Base-by-base conservation (phyloP, 35 echinoderm and acorn worm species). In the Heliocidaris tuberculata region DNA sequence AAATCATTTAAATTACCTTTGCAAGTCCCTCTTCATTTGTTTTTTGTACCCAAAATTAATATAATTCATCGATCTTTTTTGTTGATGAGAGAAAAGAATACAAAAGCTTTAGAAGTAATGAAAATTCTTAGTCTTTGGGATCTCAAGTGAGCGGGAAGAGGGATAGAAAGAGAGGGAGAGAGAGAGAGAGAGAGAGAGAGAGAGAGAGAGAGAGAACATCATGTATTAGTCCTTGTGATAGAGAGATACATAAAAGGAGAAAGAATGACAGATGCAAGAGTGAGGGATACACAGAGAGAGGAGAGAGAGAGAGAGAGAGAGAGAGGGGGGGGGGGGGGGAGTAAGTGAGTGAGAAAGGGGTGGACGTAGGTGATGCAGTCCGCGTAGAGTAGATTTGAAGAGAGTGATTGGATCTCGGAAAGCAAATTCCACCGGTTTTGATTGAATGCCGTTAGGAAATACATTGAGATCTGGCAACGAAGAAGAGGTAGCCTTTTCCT, bases 391-490 rank as follows among this genome's bases (percentile, higher is more conserved):
- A 78, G 65, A 78, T 78, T 78, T 78, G 65, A 78, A 78, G 15
- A 78, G 65, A 27, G 65, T 78, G 65, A 78, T 78, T 78, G 65
- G 65, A 78, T 78, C 65, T 78, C 19, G 27, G 65, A 78, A 24
- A 78, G 65, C 27, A 78, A 78, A 78, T 78, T 78, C 65, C 65
- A 78, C 65, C 27, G 65, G 65, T 78, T 78, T 78, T n/a, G 65
- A 78, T 78, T 78, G 65, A 78, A 78, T 78, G 65, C 65, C 19
- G 65, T 78, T 78, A 78, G 65, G 65, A 78, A n/a, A 78, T 78
- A 21, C 52, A 56, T 56, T 56, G 52, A 56, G 35, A 56, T 56
- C 52, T 15, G 11, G 52, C 27, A 70, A 6, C 3, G 60, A 78
- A 78, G 27, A 10, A 6, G 27, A 78, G 65, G 65, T 78, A n/a